Evolutionary conservation across 2,888 invertebrate genomes (phyloP), one percentile per base, ranked within the genome.

Genomic region (Abrostola tripartita): DNA sequence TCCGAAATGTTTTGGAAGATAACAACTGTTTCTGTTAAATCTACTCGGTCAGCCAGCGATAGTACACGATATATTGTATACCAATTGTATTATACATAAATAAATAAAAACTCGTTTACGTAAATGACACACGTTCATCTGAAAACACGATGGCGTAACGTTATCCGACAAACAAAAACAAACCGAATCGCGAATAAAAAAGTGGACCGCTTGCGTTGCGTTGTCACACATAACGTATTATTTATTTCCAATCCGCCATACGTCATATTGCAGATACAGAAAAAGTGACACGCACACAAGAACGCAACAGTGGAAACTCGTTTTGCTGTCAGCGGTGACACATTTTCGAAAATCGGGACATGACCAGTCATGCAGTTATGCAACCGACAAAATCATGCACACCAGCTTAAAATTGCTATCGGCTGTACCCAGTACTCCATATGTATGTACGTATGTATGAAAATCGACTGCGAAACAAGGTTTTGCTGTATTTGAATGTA

Each of bases 221-320:
- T 78, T 79, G 81, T 81, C 76, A 73, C 68, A 75, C 63, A 74
- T 66, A 83, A 80, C 78, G 81, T 84, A 87, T 86, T 86, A 90
- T 89, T 88, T 88, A 88, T 88, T 85, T 83, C 85, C 87, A 84
- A 85, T 87, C 82, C 81, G 71, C 83, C 81, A 85, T 85, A 85
- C 84, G 83, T 86, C 86, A 88, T 83, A 79, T 75, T 76, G 77
- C 80, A 81, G 81, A 81, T 79, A 79, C 71, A 81, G 71, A 81
- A 85, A 82, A 85, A 81, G 72, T 81, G 81, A 76, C 80, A 81
- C 70, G 65, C 76, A 79, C 78, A 81, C 81, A 82, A 82, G 79
- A 78, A 78, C 73, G 70, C 68, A 78, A 69, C 74, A 81, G 78
- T 78, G 78, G 76, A 75, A 83, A 79, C 81, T 76, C 78, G 81